These are phyloP conservation scores for Aphelinus certus DNA, from an alignment of 1,140 invertebrate genomes.

Conservation along the genomic window DNA sequence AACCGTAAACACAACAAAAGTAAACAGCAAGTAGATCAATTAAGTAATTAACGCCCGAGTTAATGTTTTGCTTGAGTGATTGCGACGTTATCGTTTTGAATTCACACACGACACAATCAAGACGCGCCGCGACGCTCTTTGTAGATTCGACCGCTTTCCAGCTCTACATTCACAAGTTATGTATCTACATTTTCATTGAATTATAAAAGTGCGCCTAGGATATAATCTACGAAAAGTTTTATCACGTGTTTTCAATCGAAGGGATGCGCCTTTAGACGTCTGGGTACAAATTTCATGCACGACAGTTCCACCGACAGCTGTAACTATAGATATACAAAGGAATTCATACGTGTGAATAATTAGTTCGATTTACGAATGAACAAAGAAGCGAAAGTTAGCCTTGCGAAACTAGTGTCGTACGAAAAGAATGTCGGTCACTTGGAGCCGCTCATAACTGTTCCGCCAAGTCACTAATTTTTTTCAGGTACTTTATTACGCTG, in stretches of 20 bases:
- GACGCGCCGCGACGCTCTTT: not conserved
- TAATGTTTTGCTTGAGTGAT: not conserved
- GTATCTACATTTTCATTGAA: conserved; percentile 10
- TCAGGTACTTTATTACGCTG: conserved; percentile 42
- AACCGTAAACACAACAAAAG: conserved; percentile 19
- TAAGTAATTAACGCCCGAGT: conserved; percentile 28
- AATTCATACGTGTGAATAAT: not conserved
- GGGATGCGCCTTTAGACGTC: conserved; percentile 18
- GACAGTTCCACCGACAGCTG: not conserved
- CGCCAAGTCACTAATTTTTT: conserved; percentile 36
- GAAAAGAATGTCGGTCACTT: conserved; percentile 28
- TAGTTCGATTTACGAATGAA: not conserved
- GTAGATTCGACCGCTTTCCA: conserved; percentile 25
- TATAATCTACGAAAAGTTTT: conserved; percentile 8
- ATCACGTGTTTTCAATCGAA: conserved; percentile 16
- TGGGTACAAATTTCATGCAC: not conserved
- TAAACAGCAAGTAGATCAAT: conserved; percentile 8
- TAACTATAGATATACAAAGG: not conserved
- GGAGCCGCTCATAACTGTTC: not conserved
- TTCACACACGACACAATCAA: not conserved
- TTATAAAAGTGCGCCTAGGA: not conserved
- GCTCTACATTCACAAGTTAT: not conserved
- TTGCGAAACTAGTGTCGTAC: conserved; percentile 12
- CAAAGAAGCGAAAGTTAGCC: not conserved
- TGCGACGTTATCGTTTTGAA: not conserved